Conservation (phyloP, 2,113 vertebrate genomes). For the Melanostigma gelatinosum region DNA sequence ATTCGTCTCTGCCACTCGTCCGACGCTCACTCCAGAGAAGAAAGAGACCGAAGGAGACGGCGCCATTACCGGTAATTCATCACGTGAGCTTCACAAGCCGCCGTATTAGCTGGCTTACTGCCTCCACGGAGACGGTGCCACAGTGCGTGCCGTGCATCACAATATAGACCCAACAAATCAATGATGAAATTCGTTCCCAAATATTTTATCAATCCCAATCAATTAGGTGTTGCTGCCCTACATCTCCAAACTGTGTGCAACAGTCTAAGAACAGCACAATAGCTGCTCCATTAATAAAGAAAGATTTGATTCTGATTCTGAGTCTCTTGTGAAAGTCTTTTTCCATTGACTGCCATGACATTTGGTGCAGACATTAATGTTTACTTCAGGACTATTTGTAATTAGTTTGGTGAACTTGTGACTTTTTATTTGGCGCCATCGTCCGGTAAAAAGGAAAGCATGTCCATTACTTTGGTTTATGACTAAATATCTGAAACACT, state of each 20-base stretch:
- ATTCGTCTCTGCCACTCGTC: too few relatives aligned
- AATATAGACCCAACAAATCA: not conserved
- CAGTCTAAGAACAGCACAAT: not conserved
- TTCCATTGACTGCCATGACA: not conserved
- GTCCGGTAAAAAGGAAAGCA: too few relatives aligned
- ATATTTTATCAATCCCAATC: not conserved
- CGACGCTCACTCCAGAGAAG: too few relatives aligned
- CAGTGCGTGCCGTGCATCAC: too few relatives aligned
- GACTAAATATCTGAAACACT: too few relatives aligned
- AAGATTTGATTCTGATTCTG: conserved; percentile 49
- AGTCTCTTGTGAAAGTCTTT: too few relatives aligned
- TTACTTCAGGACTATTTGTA: not conserved
- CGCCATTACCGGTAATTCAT: not conserved
- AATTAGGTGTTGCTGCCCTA: not conserved
- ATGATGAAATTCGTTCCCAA: not conserved
- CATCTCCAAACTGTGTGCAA: conserved; percentile 7
- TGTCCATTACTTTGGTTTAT: too few relatives aligned
- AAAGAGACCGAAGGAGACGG: too few relatives aligned
- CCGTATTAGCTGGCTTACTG: not conserved
- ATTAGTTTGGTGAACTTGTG: not conserved
- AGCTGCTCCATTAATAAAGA: conserved; percentile 33
- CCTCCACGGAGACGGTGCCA: not conserved
- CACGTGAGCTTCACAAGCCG: not conserved
- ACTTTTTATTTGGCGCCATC: not conserved
- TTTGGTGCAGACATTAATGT: not conserved